Conservation (phyloP, 2,888 invertebrate genomes). For the Brachyptera putata region DNA sequence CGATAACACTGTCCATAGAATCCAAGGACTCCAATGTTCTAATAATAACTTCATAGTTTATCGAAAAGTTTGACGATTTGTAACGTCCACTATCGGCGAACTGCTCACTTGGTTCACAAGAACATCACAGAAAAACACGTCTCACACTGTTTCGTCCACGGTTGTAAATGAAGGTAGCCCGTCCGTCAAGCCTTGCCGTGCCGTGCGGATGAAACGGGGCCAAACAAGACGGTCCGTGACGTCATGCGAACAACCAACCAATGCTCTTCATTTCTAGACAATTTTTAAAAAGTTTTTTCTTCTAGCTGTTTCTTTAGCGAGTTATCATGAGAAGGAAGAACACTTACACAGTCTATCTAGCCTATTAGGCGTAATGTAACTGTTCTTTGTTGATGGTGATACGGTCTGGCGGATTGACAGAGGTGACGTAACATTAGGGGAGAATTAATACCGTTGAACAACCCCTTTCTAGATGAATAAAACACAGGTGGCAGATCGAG, state of each 20-base stretch:
- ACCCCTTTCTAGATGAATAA: too few species aligned
- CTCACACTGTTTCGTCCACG: background rate
- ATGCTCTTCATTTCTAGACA: background rate
- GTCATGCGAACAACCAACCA: background rate
- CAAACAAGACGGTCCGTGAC: background rate
- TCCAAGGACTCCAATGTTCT: constrained; percentile 3
- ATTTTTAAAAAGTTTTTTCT: background rate
- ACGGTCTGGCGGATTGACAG: background rate
- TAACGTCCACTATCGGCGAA: background rate
- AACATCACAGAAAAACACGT: background rate
- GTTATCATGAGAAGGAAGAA: too few species aligned
- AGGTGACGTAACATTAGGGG: background rate
- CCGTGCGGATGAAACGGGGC: background rate
- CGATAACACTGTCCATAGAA: background rate
- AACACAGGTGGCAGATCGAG: too few species aligned
- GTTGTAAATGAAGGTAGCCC: background rate
- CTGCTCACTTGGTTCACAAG: background rate
- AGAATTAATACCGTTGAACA: too few species aligned
- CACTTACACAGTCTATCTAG: constrained; percentile 2
- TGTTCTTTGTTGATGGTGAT: constrained; percentile 12
- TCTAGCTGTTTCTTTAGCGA: background rate
- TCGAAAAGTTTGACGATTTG: background rate
- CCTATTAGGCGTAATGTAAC: constrained; percentile 5
- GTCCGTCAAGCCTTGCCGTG: background rate
- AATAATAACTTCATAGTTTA: background rate